Evolutionary conservation across 2,888 invertebrate genomes (phyloP), one percentile per base, ranked within the genome.

Genomic region (Metallyticus violacea): DNA sequence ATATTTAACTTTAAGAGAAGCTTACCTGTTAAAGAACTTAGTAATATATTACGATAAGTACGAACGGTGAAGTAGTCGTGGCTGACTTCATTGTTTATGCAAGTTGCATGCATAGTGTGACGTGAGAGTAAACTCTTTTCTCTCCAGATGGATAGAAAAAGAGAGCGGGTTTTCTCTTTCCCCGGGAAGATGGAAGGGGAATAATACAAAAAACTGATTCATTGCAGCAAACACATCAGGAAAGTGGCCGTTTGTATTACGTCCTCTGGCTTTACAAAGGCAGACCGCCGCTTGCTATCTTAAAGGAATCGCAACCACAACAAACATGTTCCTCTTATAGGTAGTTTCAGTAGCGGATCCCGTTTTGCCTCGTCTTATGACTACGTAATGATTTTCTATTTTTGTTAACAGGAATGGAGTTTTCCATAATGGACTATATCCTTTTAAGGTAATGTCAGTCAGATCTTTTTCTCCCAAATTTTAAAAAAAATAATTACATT

Each of bases 211-310:
- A 77, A 83, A 77, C 83, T 83, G 83, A 83, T 83, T 83, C 83
- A 83, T 83, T 83, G 83, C 83, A 77, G 77, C 28, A 28, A 83
- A 83, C 83, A 83, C 83, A 77, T 83, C 77, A 83, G 83, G 25
- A 77, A 77, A 77, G 83, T 77, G 26, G 26, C 77, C 7, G 28
- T 81, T 26, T 29, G 15, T 25, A 40, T 81, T 81, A 30, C 30
- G 40, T 40, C 30, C n/a, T 80, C 7, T 77, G 25, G n/a, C n/a
- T 26, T 7, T 6, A 76, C 26, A 83, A 62, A 28, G 40, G 7
- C n/a, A 7, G n/a, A 28, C 77, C 28, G 77, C 77, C 7, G n/a
- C n/a, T 22, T 25, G 77, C 83, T 83, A 83, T 83, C 83, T 83
- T 7, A 29, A 83, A 77, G 15, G 77, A 83, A 83, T 83, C 83